Conservation (phyloP, 2,888 invertebrate species). For the Plemyria rubiginata region DNA sequence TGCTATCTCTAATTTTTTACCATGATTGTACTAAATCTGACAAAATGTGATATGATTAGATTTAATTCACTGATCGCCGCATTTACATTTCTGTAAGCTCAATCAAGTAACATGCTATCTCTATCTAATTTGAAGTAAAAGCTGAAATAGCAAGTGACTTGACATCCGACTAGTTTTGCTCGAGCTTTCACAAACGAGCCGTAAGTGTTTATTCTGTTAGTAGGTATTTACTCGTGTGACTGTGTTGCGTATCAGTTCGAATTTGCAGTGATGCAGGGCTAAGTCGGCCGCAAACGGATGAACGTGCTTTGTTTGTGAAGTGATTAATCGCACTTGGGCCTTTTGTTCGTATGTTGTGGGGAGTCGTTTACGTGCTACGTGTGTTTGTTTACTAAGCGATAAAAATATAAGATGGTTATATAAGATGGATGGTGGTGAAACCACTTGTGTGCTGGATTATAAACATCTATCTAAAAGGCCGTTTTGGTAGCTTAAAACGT, state of each 20-base stretch:
- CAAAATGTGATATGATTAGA: too few relatives aligned
- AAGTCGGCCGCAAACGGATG: constrained; percentile 23
- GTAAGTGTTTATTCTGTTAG: constrained; percentile 3
- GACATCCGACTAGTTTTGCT: too few relatives aligned
- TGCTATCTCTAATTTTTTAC: too few relatives aligned
- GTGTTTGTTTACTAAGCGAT: constrained; percentile 43
- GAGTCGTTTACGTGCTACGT: constrained; percentile 24
- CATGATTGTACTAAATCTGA: too few relatives aligned
- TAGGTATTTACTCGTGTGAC: constrained; percentile 7
- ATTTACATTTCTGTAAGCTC: too few relatives aligned
- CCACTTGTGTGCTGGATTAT: neutral
- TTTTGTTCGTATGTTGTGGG: constrained; percentile 28
- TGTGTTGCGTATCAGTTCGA: constrained; percentile 24
- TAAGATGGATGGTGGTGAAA: neutral
- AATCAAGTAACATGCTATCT: too few relatives aligned
- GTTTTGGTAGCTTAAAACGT: too few relatives aligned
- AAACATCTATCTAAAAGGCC: neutral
- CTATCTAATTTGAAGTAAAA: too few relatives aligned
- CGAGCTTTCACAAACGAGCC: too few relatives aligned
- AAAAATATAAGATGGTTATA: constrained; percentile 6
- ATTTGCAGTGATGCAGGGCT: constrained; percentile 26
- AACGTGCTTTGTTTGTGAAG: constrained; percentile 33
- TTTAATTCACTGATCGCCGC: too few relatives aligned
- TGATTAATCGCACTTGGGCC: constrained; percentile 29
- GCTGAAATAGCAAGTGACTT: too few relatives aligned